Base-by-base conservation (phyloP, 2,888 invertebrate species). In the Dorcus hopei region DNA sequence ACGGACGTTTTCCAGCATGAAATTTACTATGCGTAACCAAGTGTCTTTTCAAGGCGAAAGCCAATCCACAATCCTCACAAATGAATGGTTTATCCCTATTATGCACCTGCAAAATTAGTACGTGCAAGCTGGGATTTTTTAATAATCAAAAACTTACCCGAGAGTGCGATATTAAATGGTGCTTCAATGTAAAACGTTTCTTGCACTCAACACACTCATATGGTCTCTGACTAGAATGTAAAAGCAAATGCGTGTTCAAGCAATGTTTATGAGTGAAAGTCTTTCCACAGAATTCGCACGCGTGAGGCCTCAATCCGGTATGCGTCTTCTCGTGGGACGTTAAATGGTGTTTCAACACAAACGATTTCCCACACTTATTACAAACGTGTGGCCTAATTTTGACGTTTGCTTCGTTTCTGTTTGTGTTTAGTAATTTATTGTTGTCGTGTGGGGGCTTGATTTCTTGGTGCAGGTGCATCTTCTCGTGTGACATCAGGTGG, bases 191-290 rank as follows among this genome's bases (percentile, higher is more conserved):
- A 73, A 92, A 92, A 61, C 91, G 89, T 81, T 92, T 92, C 80
- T 91, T 91, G 80, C 92, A 92, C 80, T 91, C 91, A 63, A 86
- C 85, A 74, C 92, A 92, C 75, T 91, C 87, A 79, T 89, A 92
- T 45, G 92, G 92, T 66, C 92, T 81, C 66, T 91, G 90, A 38
- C 90, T 88, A 42, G 90, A 90, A 77, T 92, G 92, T 67, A 92
- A 79, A 71, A 92, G 76, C 67, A 92, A 80, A 77, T 92, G 92
- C 26, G 92, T 92, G 75, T 91, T 91, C 63, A 91, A 82, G 77
- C 91, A 91, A 74, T 91, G 91, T 77, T 91, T 91, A 76, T 91
- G 85, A 54, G 91, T 90, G 72, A 91, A 91, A 68, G 88, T 88
- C 72, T 91, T 91, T 60, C 90, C 90, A 72, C 91, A 91, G 71